Conservation (phyloP, 2,113 vertebrate genomes). For the Pampusana beccarii region DNA sequence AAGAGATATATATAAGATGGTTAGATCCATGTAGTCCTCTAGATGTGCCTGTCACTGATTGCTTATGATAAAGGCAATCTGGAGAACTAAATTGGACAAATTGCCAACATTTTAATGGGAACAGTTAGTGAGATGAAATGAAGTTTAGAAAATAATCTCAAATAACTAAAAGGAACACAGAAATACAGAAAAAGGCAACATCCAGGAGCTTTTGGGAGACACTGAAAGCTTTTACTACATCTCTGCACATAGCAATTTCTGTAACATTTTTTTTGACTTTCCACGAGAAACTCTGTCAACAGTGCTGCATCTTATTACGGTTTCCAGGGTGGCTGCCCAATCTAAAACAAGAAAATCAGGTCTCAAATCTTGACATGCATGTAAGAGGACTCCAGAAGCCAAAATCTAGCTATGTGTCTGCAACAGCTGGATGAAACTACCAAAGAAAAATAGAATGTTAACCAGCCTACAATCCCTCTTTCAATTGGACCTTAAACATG, state of each 20-base stretch:
- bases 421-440: background rate
- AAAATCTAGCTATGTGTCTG: background rate
- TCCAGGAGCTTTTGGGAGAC: background rate
- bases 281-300: slow-evolving; percentile 24
- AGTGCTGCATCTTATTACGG: slow-evolving; percentile 25
- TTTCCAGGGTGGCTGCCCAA: slow-evolving; percentile 40
- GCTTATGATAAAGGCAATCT: background rate
- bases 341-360: slow-evolving; percentile 31
- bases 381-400: background rate
- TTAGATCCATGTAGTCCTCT: background rate
- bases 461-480: background rate
- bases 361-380: slow-evolving; percentile 30
- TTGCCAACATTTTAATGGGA: background rate
- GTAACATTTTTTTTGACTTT: background rate
- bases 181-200: background rate
- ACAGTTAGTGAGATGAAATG: background rate
- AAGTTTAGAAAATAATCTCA: background rate
- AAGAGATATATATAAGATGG: background rate
- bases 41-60: background rate
- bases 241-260: background rate
- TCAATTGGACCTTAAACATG: background rate
- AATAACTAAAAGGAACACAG: background rate
- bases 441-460: background rate
- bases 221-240: background rate
- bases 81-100: background rate